Evolutionary conservation across 2,888 invertebrate genomes (phyloP), one percentile per base, ranked within the genome.

Genomic region (Pandemis corylana): DNA sequence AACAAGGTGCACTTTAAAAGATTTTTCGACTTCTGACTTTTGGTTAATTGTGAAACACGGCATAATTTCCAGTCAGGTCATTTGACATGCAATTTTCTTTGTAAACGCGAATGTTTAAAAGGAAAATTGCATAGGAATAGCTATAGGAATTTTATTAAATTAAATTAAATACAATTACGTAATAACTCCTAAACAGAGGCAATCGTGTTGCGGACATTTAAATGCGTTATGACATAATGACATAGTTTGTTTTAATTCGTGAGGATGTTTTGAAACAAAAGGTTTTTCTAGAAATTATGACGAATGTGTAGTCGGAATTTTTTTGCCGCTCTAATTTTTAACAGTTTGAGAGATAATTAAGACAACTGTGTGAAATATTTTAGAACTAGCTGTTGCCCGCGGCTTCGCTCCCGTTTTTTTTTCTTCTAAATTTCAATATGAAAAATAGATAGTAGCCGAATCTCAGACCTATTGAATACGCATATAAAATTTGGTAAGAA

Each of bases 21-120:
- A 56, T 20, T 59, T 2, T 28, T 59, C 12, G 12, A 28, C 10
- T 28, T 59, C 20, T 5, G 20, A 20, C 0, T 28, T n/a, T 12
- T 5, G 28, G 28, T 49, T 59, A 20, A 42, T 65, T 65, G 59
- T 65, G 49, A 6, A 65, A 69, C 28, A 41, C 12, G 7, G 51
- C 49, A 65, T 59, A 59, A 70, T 69, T 69, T 63, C 13, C 59
- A 74, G 61, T 66, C 51, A 51, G 74, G 63, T 69, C 64, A 69
- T 63, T 72, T 65, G n/a, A 44, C 65, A 69, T 74, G 65, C 65
- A 74, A 61, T 74, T 73, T 69, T 59, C 69, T 70, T 61, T 42
- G 61, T 65, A 66, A 69, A 65, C 59, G 59, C 42, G 56, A 64
- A 64, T 59, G 46, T 69, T 73, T 41, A 41, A 65, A 56, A 64